Evolutionary conservation across 2,113 vertebrate species (phyloP).

Genomic region (Takifugu bimaculatus): DNA sequence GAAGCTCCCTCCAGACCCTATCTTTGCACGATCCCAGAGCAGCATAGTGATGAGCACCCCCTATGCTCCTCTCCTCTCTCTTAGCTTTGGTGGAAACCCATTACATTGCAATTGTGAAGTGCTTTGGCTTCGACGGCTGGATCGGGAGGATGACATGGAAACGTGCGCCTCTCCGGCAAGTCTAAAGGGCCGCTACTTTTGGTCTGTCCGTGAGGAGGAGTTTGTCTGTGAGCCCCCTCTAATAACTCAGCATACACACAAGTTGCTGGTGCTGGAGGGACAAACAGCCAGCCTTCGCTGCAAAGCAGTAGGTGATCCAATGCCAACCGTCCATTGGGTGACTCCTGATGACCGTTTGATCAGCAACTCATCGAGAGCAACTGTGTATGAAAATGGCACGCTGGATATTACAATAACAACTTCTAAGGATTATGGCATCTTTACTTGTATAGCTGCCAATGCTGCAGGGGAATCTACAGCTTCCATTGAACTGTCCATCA

Average conservation of each 20-base stretch:
- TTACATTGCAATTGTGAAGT: conserved; percentile 97
- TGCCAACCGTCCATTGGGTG: conserved; percentile 93
- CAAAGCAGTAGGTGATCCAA: conserved; percentile 94
- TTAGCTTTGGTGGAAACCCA: conserved; percentile 94
- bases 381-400: conserved; percentile 91
- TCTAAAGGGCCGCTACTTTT: conserved; percentile 94
- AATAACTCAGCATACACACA: conserved; percentile 95
- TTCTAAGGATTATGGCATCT: conserved; percentile 91
- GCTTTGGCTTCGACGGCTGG: conserved; percentile 88
- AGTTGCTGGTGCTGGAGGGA: conserved; percentile 91
- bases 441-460: conserved; percentile 96
- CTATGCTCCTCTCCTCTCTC: conserved; percentile 81
- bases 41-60: conserved; percentile 78
- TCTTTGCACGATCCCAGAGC: conserved; percentile 89
- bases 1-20: conserved; percentile 92
- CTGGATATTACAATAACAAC: conserved; percentile 92
- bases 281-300: conserved; percentile 92
- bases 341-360: conserved; percentile 89
- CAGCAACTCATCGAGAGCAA: conserved; percentile 87
- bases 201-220: conserved; percentile 91
- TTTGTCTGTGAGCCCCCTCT: conserved; percentile 94
- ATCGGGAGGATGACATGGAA: conserved; percentile 93
- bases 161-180: conserved; percentile 90
- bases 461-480: conserved; percentile 94
- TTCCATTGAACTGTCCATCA: conserved; percentile 88